Evolutionary conservation across 2,113 vertebrate genomes (phyloP).

Genomic region (Odontesthes bonariensis): DNA sequence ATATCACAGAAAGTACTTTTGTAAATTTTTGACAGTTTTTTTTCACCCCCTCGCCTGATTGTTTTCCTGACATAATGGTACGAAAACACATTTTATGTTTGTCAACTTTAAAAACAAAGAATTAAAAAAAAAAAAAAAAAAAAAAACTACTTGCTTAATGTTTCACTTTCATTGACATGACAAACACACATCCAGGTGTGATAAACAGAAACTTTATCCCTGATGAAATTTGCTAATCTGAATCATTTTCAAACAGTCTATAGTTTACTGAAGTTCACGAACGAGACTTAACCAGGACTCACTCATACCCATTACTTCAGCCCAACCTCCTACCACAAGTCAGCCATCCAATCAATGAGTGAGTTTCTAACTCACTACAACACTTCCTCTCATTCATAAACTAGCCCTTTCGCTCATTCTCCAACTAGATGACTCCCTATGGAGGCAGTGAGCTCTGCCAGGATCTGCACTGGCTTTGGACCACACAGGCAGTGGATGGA

Average conservation of each 20-base stretch:
- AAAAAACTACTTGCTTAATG: neutral
- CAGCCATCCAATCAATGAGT: neutral
- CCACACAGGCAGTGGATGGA: neutral
- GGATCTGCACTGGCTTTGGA: neutral
- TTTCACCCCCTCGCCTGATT: too few relatives aligned
- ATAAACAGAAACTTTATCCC: too few relatives aligned
- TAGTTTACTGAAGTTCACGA: too few relatives aligned
- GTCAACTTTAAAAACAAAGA: too few relatives aligned
- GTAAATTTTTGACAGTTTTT: too few relatives aligned
- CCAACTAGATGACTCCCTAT: neutral
- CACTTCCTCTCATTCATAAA: constrained; percentile 5
- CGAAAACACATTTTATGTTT: too few relatives aligned
- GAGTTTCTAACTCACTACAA: neutral
- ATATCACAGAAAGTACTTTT: too few relatives aligned
- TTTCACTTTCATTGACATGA: too few relatives aligned
- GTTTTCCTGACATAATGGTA: too few relatives aligned
- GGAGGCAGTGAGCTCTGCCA: neutral
- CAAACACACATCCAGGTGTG: neutral
- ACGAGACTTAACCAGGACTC: neutral
- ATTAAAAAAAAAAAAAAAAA: neutral
- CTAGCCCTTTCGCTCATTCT: neutral
- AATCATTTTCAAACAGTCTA: too few relatives aligned
- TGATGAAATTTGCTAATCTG: neutral
- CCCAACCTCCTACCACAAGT: too few relatives aligned
- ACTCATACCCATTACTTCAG: neutral